These are phyloP conservation scores for Polyergus mexicanus DNA, from an alignment of 1,140 invertebrate genomes.

Conservation along the genomic window DNA sequence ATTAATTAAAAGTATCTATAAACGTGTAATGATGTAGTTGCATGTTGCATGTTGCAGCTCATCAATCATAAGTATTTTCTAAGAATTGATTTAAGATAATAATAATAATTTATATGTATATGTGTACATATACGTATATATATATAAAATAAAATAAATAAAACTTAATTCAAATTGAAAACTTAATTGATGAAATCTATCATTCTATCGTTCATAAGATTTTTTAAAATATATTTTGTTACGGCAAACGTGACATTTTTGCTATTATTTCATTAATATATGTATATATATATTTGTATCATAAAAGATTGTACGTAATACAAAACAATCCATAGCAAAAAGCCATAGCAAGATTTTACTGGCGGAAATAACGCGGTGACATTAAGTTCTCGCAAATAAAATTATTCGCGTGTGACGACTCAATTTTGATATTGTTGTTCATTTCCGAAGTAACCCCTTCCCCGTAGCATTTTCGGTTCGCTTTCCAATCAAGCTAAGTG, in stretches of 20 bases:
- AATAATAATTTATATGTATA: not conserved
- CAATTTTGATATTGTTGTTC: constrained; percentile 15
- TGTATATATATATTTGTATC: not conserved
- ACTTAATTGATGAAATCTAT: not conserved
- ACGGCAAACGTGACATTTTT: not conserved
- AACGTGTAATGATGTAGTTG: not conserved
- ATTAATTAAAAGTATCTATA: constrained; percentile 15
- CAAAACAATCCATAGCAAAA: not conserved
- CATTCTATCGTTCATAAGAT: not conserved
- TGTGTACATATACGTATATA: not conserved
- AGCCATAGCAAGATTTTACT: not conserved
- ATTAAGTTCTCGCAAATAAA: constrained; percentile 30
- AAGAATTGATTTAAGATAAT: not conserved
- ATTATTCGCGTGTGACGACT: constrained; percentile 1
- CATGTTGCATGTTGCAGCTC: too few relatives aligned
- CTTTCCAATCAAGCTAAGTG: constrained; percentile 28
- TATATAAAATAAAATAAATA: not conserved
- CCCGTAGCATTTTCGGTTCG: not conserved
- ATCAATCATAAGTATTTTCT: not conserved
- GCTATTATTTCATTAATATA: not conserved
- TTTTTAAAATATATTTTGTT: not conserved
- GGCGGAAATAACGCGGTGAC: not conserved
- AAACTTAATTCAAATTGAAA: not conserved
- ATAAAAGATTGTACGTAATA: not conserved
- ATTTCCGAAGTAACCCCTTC: not conserved